phyloP scores from a whole-genome alignment of 1,140 invertebrate genomes.

The Augochlora pura region DNA sequence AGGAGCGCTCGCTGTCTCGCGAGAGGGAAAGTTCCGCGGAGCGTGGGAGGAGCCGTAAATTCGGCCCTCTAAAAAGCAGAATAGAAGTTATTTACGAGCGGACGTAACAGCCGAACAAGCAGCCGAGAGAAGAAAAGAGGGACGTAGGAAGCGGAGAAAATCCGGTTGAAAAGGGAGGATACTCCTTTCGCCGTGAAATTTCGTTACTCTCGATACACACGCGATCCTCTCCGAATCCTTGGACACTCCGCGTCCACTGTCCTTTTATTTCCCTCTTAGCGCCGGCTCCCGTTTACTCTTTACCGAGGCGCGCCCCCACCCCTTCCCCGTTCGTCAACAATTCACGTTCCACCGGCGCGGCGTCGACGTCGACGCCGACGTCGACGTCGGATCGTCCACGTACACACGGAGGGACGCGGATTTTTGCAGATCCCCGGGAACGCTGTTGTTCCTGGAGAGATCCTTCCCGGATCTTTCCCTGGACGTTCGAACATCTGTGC shows the following conservation, averaged over 20 bases:
- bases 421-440: neutral
- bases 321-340: neutral
- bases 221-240: neutral
- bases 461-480: neutral
- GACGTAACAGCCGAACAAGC: neutral
- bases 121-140: neutral
- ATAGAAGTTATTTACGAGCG: neutral
- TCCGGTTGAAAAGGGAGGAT: neutral
- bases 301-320: neutral
- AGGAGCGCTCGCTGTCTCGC: too few species aligned
- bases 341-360: neutral
- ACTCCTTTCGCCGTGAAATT: neutral
- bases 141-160: neutral
- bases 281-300: neutral
- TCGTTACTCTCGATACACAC: neutral
- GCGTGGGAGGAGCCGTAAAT: too few species aligned
- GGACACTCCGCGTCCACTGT: too few species aligned
- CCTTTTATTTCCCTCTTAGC: neutral
- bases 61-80: neutral
- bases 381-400: too few species aligned
- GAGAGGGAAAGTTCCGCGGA: too few species aligned
- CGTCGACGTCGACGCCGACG: neutral
- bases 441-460: too few species aligned
- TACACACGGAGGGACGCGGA: neutral
- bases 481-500: conserved; percentile 13